Conservation (phyloP, 2,888 invertebrate species). For the Latheticus oryzae region DNA sequence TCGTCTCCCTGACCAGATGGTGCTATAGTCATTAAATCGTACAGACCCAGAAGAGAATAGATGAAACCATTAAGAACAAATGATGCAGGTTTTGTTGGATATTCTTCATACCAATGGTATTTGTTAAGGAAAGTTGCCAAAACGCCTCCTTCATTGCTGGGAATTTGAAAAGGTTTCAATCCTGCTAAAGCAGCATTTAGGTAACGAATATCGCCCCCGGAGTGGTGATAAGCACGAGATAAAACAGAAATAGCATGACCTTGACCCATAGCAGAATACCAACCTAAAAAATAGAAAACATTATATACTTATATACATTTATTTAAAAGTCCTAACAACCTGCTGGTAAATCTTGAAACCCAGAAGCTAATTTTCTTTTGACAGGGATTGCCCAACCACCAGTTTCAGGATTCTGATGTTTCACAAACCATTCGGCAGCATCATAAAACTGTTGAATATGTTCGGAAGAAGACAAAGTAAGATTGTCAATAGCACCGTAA, state of each 20-base stretch:
- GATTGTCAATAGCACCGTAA: conserved; percentile 75
- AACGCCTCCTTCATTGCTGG: conserved; percentile 83
- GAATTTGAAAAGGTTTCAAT: conserved; percentile 80
- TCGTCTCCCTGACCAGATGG: conserved; percentile 72
- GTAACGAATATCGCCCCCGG: conserved; percentile 80
- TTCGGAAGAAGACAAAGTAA: conserved; percentile 83
- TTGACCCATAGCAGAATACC: conserved; percentile 98
- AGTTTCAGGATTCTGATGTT: conserved; percentile 82
- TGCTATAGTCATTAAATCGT: conserved; percentile 89
- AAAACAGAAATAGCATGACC: conserved; percentile 97
- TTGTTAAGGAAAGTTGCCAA: conserved; percentile 86
- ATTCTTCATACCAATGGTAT: conserved; percentile 97
- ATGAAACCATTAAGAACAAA: conserved; percentile 99
- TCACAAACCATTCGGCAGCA: conserved; percentile 93
- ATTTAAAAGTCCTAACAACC: conserved; percentile 68
- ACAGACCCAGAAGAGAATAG: conserved; percentile 94
- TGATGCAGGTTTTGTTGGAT: conserved; percentile 93
- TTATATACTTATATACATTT: too few relatives aligned
- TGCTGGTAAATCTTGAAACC: conserved; percentile 81
- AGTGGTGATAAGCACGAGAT: conserved; percentile 88
- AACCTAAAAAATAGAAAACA: conserved; percentile 39
- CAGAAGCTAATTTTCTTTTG: conserved; percentile 76
- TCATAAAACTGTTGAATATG: conserved; percentile 93
- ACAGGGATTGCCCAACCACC: conserved; percentile 97
- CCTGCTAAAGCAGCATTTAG: conserved; percentile 85